Evolutionary conservation across 2,797 vertebrate species (phyloP).

Genomic region (Danio tinwini): DNA sequence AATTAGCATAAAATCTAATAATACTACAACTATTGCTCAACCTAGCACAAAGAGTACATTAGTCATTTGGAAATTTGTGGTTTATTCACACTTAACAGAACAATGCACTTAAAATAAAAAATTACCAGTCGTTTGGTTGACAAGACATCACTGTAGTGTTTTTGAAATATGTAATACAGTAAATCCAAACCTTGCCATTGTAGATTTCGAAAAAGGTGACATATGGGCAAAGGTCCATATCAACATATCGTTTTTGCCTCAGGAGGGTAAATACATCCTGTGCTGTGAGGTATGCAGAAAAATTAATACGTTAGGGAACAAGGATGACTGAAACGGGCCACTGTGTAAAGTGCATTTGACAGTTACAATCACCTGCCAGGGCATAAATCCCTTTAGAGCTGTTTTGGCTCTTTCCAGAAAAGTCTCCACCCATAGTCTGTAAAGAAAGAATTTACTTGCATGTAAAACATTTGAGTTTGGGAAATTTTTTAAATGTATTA

Average conservation of each 20-base stretch:
- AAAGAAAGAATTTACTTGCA: conserved; percentile 50
- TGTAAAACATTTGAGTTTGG: not conserved
- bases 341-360: not conserved
- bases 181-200: conserved; percentile 89
- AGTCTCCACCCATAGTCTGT: conserved; percentile 96
- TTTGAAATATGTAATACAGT: not conserved
- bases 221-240: conserved; percentile 81
- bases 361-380: conserved; percentile 85
- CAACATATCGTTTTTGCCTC: conserved; percentile 81
- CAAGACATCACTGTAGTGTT: not conserved
- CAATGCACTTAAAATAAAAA: not conserved
- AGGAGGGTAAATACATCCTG: conserved; percentile 90
- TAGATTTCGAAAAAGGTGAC: conserved; percentile 98
- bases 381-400: conserved; percentile 92
- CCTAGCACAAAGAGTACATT: not conserved
- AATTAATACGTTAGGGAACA: not conserved
- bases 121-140: not conserved
- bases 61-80: not conserved
- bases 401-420: conserved; percentile 88
- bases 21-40: not conserved
- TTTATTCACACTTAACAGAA: not conserved
- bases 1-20: not conserved
- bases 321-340: not conserved
- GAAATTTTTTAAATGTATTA: not conserved
- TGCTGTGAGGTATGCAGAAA: conserved; percentile 72